Conservation (phyloP, 92 coral and sea anemone genomes). For the Umimayanthus chanpuru region DNA sequence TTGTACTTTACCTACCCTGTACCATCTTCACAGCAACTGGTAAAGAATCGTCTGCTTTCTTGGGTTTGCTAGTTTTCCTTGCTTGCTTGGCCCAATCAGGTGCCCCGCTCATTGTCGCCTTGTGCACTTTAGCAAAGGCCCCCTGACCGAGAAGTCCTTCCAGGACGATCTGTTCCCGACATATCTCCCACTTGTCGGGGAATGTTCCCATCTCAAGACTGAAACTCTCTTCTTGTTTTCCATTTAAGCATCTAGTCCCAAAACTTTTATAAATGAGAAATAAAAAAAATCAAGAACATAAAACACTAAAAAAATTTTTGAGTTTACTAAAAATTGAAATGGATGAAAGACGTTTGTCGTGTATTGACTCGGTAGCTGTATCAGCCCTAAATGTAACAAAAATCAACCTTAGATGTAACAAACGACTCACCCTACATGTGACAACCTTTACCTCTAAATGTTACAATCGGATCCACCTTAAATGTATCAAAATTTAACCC, state of each 20-base stretch:
- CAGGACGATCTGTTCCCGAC: slow-evolving; percentile 18
- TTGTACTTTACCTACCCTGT: background rate
- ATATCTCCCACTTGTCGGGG: slow-evolving; percentile 8
- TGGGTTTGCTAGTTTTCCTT: background rate
- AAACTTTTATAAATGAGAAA: background rate
- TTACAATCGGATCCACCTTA: no score
- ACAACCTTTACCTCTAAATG: no score
- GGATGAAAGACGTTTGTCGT: no score
- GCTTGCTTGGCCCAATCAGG: background rate
- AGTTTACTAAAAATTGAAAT: no score
- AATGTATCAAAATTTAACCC: no score
- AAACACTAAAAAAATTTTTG: no score
- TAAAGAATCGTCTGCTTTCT: background rate
- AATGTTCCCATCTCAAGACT: background rate
- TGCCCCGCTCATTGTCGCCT: background rate
- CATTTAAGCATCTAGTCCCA: background rate
- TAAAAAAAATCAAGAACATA: background rate
- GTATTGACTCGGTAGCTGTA: no score
- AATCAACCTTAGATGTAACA: no score
- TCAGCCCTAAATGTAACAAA: no score
- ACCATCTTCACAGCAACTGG: slow-evolving; percentile 34
- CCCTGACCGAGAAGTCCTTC: slow-evolving; percentile 16
- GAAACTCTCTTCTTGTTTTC: background rate
- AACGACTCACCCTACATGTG: no score
- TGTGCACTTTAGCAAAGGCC: slow-evolving; percentile 35